These are phyloP conservation scores for Pammene aurita DNA, from an alignment of 2,888 invertebrate genomes.

Conservation along the genomic window DNA sequence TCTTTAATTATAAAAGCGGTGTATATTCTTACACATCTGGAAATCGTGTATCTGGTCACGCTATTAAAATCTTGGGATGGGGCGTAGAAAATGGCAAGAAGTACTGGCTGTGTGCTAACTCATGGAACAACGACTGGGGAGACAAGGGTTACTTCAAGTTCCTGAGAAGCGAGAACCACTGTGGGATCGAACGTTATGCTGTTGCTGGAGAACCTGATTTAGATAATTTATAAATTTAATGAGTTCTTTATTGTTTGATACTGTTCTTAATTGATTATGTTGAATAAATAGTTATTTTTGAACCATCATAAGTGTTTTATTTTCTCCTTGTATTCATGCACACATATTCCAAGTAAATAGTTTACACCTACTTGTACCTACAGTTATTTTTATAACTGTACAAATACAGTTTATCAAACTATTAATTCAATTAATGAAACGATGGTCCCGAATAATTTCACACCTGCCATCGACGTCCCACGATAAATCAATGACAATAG, in stretches of 20 bases:
- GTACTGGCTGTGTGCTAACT: slow-evolving; percentile 89
- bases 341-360: no score
- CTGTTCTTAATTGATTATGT: not conserved
- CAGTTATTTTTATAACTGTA: no score
- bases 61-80: slow-evolving; percentile 94
- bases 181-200: slow-evolving; percentile 88
- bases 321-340: no score
- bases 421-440: not conserved
- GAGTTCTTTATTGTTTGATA: not conserved
- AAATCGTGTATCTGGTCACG: slow-evolving; percentile 90
- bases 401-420: not conserved
- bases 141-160: slow-evolving; percentile 94
- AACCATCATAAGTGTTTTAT: no score
- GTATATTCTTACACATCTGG: slow-evolving; percentile 87
- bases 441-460: not conserved
- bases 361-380: no score
- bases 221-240: slow-evolving; percentile 37
- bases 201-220: slow-evolving; percentile 86
- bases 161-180: slow-evolving; percentile 89
- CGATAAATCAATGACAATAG: slow-evolving; percentile 7
- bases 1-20: slow-evolving; percentile 92
- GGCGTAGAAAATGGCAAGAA: slow-evolving; percentile 89
- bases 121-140: slow-evolving; percentile 89
- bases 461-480: slow-evolving; percentile 14
- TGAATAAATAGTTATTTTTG: no score